These are phyloP conservation scores for Geophilus truncorum DNA, from an alignment of 2,888 invertebrate species.

Conservation along the genomic window DNA sequence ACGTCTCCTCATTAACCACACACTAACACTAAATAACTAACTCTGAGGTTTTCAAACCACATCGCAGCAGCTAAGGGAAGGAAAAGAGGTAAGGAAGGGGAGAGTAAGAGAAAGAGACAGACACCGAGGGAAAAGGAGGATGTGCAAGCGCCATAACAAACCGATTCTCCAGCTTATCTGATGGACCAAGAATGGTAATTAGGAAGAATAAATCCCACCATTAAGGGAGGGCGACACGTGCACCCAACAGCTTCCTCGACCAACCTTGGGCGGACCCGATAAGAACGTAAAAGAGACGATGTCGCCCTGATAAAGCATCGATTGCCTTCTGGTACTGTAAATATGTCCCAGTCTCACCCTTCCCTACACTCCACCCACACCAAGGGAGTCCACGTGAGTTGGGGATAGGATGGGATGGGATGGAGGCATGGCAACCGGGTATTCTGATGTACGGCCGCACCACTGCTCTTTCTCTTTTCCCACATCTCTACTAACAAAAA, in stretches of 20 bases:
- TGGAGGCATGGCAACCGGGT: background rate
- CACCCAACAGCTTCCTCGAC: slow-evolving; percentile 16
- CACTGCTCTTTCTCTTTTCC: background rate
- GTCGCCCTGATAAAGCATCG: slow-evolving; percentile 15
- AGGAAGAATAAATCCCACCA: slow-evolving; percentile 29
- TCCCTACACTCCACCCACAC: slow-evolving; percentile 3
- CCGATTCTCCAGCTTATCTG: slow-evolving; percentile 29
- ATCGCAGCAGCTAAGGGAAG: background rate
- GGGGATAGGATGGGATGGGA: too few species aligned
- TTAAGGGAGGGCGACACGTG: slow-evolving; percentile 25
- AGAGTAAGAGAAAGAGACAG: slow-evolving; percentile 22
- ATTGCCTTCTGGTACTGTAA: slow-evolving; percentile 16
- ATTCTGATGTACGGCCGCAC: background rate
- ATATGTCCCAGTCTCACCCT: slow-evolving; percentile 8
- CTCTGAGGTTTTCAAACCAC: slow-evolving; percentile 2
- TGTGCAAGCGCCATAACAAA: slow-evolving; percentile 12
- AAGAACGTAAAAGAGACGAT: slow-evolving; percentile 20
- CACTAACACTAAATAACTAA: slow-evolving; percentile 16
- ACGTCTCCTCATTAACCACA: slow-evolving; percentile 7
- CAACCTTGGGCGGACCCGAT: slow-evolving; percentile 20
- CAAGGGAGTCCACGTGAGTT: slow-evolving; percentile 6
- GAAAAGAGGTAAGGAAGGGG: background rate
- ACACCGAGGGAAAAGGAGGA: slow-evolving; percentile 10
- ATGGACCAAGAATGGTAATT: slow-evolving; percentile 29
- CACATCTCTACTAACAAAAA: background rate